A percentile compares a stretch with the other conserved stretches of the same genome.
These are phyloP conservation scores for Monomorium pharaonis DNA, from an alignment of 1,140 invertebrate genomes.

Conservation along the genomic window DNA sequence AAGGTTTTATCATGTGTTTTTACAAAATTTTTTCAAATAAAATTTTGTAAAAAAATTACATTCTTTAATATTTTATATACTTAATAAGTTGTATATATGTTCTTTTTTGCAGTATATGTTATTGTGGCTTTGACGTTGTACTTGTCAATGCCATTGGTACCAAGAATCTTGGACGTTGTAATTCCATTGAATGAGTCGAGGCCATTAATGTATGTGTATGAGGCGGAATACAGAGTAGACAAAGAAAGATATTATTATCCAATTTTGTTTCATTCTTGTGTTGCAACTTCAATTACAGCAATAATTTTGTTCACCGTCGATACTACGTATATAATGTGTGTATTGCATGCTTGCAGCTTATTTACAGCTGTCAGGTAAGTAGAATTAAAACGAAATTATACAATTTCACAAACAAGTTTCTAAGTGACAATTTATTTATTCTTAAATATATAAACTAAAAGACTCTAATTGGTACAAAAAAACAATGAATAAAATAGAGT, in stretches of 20 bases:
- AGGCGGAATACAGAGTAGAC: constrained; percentile 52
- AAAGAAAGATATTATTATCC: constrained; percentile 53
- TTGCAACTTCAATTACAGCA: not conserved
- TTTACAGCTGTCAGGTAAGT: constrained; percentile 24
- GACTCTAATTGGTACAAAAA: no score
- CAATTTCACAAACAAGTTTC: not conserved
- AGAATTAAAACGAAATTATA: not conserved
- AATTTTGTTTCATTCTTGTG: constrained; percentile 20
- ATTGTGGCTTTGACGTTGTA: not conserved
- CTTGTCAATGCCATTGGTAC: constrained; percentile 26
- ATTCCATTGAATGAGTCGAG: constrained; percentile 55
- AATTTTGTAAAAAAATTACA: no score
- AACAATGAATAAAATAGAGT: no score
- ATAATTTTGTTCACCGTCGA: constrained; percentile 20
- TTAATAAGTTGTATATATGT: no score
- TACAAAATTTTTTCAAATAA: no score
- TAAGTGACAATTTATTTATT: not conserved
- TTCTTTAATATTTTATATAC: not conserved
- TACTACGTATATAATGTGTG: constrained; percentile 20
- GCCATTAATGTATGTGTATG: not conserved
- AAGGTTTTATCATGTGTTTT: not conserved
- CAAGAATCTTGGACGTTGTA: constrained; percentile 40
- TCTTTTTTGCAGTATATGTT: constrained; percentile 10
- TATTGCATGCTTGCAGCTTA: constrained; percentile 25
- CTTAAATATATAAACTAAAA: not conserved